Base-by-base conservation (phyloP, 2,888 invertebrate species). In the Liopterus haemorrhoidalis region DNA sequence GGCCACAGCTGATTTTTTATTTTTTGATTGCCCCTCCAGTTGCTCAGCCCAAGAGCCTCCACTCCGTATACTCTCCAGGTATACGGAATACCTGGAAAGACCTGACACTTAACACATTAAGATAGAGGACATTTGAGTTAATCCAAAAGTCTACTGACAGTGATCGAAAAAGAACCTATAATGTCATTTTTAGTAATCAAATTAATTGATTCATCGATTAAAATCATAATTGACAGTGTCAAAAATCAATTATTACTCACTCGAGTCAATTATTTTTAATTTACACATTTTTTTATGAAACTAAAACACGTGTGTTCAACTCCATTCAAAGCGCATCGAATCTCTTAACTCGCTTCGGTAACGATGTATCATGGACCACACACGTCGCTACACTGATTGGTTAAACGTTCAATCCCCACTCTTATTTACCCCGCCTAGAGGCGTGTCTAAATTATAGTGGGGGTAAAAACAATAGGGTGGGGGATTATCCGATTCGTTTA, bases 281-380 rank as follows among this genome's bases (percentile, higher is more conserved):
- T n/a, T n/a, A n/a, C n/a, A n/a, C n/a, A n/a, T n/a, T n/a, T n/a
- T n/a, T n/a, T n/a, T n/a, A n/a, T 19, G 36, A 36, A 36, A 36
- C 16, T 27, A 38, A 22, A 25, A 25, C 24, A 37, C 15, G 25
- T 20, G 25, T 45, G 39, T 45, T 39, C 33, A 25, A 38, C 39
- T 39, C 45, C 39, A 22, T 37, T 31, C 32, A 32, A 20, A 50
- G 58, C 59, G 63, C 63, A 62, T 61, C 59, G 58, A 65, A 66
- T 65, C 61, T 62, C 62, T 65, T 66, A 67, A 66, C 65, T 66
- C 65, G 64, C 66, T 65, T 64, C 61, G 56, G 59, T 67, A 68
- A 68, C 68, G 66, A 67, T 68, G 68, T 67, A 64, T 61, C 60
- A 59, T 59, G 62, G 68, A 68, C 68, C 68, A 68, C 68, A 68